Conservation (phyloP, 2,888 invertebrate species). For the Tridacna crocea region DNA sequence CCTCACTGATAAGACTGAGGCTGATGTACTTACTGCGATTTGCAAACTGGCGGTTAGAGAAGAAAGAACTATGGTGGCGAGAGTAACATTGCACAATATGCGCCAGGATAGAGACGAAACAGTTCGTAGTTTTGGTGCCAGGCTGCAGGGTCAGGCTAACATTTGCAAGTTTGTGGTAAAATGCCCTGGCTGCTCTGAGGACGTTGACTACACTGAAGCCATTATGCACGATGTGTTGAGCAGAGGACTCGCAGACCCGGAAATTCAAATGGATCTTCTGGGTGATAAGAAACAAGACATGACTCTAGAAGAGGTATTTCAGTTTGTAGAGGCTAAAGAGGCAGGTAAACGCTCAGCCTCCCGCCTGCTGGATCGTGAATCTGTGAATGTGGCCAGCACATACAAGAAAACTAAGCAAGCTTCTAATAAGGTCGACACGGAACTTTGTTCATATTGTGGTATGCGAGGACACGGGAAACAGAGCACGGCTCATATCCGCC, state of each 20-base stretch:
- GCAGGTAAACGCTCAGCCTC: slow-evolving; percentile 62
- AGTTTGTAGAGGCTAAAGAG: slow-evolving; percentile 66
- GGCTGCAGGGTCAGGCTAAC: slow-evolving; percentile 62
- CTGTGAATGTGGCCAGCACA: slow-evolving; percentile 31
- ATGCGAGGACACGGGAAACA: slow-evolving; percentile 61
- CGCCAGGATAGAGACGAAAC: slow-evolving; percentile 64
- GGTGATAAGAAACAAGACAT: slow-evolving; percentile 56
- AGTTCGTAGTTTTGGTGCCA: slow-evolving; percentile 57
- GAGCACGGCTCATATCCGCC: slow-evolving; percentile 35
- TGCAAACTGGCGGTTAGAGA: slow-evolving; percentile 25
- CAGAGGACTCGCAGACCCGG: slow-evolving; percentile 35
- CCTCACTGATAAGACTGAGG: slow-evolving; percentile 44
- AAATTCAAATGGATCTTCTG: slow-evolving; percentile 50
- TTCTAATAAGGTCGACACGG: not conserved
- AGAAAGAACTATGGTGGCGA: not conserved
- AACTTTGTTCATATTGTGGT: slow-evolving; percentile 64
- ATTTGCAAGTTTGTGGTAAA: slow-evolving; percentile 57
- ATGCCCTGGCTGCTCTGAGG: slow-evolving; percentile 35
- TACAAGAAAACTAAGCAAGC: not conserved
- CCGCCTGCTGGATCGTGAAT: slow-evolving; percentile 46
- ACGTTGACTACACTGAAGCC: slow-evolving; percentile 51
- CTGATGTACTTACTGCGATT: slow-evolving; percentile 40
- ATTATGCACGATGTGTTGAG: slow-evolving; percentile 51
- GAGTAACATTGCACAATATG: slow-evolving; percentile 48
- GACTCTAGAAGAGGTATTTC: slow-evolving; percentile 60